A percentile compares a stretch with the other conserved stretches of the same genome.
These are phyloP conservation scores for Thera obeliscata DNA, from an alignment of 2,888 invertebrate genomes.

Conservation along the genomic window DNA sequence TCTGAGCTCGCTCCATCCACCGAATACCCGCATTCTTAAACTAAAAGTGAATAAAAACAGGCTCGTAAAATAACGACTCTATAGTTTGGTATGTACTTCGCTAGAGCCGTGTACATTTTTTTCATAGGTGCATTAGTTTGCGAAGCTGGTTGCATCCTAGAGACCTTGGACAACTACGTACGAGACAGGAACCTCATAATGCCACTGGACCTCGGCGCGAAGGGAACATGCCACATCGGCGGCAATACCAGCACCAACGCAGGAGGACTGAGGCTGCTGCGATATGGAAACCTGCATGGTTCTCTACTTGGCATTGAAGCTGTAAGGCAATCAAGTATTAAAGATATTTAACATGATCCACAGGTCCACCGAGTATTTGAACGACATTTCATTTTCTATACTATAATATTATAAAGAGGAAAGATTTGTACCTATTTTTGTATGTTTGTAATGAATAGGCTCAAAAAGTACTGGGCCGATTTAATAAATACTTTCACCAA, in stretches of 20 bases:
- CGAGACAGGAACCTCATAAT: constrained; percentile 92
- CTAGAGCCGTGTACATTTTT: neutral
- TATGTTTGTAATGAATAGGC: too few species aligned
- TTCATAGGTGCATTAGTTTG: constrained; percentile 89
- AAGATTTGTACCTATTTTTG: too few species aligned
- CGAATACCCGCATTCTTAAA: too few species aligned
- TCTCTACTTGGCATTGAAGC: constrained; percentile 96
- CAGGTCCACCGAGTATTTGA: neutral
- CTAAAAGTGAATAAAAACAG: too few species aligned
- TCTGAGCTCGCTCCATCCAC: too few species aligned
- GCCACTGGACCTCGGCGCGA: constrained; percentile 98
- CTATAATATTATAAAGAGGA: too few species aligned
- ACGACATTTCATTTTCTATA: too few species aligned
- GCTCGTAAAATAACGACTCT: too few species aligned
- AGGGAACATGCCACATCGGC: constrained; percentile 97
- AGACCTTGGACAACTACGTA: constrained; percentile 91
- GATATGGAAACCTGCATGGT: constrained; percentile 98
- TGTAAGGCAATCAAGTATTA: constrained; percentile 84
- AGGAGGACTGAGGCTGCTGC: constrained; percentile 95
- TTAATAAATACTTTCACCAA: too few species aligned
- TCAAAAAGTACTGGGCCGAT: too few species aligned
- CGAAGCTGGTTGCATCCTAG: constrained; percentile 97
- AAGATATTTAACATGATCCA: neutral
- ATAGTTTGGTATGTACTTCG: too few species aligned
- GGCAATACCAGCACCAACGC: constrained; percentile 99